Conservation (phyloP, 2,113 vertebrate species). For the Atractosteus spatula region DNA sequence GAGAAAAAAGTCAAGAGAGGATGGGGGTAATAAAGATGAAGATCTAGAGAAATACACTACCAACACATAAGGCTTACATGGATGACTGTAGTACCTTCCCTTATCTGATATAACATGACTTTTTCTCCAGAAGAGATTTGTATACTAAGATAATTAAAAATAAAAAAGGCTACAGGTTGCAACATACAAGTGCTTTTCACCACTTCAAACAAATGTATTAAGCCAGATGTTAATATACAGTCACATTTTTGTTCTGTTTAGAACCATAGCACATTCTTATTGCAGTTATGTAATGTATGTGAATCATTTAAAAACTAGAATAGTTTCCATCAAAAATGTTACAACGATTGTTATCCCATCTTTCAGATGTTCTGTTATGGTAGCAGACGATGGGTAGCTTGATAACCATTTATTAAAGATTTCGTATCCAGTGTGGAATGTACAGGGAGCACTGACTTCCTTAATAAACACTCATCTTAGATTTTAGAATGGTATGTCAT, state of each 20-base stretch:
- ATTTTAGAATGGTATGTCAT: neutral
- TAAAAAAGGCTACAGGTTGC: too few relatives aligned
- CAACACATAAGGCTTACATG: too few relatives aligned
- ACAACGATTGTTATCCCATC: slow-evolving; percentile 34
- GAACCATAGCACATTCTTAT: slow-evolving; percentile 23
- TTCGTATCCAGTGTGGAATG: slow-evolving; percentile 43
- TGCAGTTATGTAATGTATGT: slow-evolving; percentile 51
- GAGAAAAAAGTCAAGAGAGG: too few relatives aligned
- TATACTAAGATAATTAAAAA: too few relatives aligned
- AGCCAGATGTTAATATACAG: slow-evolving; percentile 51
- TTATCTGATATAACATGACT: too few relatives aligned
- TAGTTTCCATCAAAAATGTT: slow-evolving; percentile 58
- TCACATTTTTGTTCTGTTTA: slow-evolving; percentile 53
- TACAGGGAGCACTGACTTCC: slow-evolving; percentile 25
- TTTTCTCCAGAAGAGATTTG: too few relatives aligned
- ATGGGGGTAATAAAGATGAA: too few relatives aligned
- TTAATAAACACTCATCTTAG: too few relatives aligned
- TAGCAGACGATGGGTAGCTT: slow-evolving; percentile 34
- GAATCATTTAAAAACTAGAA: slow-evolving; percentile 54
- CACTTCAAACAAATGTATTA: too few relatives aligned
- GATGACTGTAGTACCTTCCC: too few relatives aligned
- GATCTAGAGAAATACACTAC: too few relatives aligned
- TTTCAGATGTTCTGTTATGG: slow-evolving; percentile 64
- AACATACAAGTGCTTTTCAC: too few relatives aligned
- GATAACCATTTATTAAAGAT: slow-evolving; percentile 71